Percentiles rank a stretch among this genome's conserved stretches.
Evolutionary conservation across 2,113 vertebrate species (phyloP).

Genomic region (Pelvicachromis taeniatus): DNA sequence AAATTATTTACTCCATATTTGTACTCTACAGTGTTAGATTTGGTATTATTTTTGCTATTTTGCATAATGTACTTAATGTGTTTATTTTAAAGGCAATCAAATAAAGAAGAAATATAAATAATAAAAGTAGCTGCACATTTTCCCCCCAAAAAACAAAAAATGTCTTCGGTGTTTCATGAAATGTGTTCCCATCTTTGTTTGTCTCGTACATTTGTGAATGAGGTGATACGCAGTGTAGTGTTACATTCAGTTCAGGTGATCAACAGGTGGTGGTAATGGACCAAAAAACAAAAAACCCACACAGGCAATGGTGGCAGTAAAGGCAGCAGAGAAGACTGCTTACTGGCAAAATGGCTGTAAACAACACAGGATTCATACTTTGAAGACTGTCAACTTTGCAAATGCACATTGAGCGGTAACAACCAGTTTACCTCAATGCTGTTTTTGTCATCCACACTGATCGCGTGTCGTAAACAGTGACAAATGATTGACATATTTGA

Average conservation of each 20-base stretch:
- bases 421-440: neutral
- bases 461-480: neutral
- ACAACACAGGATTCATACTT: neutral
- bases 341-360: neutral
- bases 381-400: neutral
- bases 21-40: neutral
- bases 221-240: neutral
- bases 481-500: neutral
- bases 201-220: neutral
- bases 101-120: neutral
- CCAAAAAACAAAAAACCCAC: neutral
- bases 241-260: neutral
- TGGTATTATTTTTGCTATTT: neutral
- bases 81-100: neutral
- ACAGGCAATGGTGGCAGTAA: neutral
- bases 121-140: neutral
- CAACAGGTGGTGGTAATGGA: neutral
- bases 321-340: neutral
- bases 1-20: neutral
- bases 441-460: neutral
- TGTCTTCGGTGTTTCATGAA: neutral
- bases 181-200: neutral
- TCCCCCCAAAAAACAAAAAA: fast-evolving
- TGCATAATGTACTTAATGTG: neutral
- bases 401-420: neutral